phyloP scores from a whole-genome alignment of 2,888 invertebrate genomes.

The Bunonema sp. region DNA sequence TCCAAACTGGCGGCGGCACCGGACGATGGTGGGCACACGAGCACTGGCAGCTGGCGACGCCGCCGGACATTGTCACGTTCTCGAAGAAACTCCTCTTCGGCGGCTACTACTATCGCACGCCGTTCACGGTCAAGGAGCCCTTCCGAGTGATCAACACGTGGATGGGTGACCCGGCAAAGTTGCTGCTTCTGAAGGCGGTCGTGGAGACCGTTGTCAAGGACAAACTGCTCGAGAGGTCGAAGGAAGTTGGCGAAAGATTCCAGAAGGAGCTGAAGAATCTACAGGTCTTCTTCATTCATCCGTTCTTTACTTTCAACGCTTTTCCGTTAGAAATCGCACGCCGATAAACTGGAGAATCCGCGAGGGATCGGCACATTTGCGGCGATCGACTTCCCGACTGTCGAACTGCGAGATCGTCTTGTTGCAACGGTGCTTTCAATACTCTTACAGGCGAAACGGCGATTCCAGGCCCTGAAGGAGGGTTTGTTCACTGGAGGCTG shows the following conservation, averaged over 20 bases:
- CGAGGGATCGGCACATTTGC: conserved; percentile 39
- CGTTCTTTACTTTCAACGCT: no score
- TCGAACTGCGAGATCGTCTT: conserved; percentile 27
- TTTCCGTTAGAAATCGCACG: neutral
- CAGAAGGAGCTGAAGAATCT: conserved; percentile 47
- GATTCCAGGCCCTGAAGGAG: conserved; percentile 19
- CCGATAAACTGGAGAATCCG: conserved; percentile 17
- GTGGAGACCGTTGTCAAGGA: conserved; percentile 67
- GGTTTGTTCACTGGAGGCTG: conserved; percentile 75
- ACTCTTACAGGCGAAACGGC: neutral
- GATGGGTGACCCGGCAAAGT: conserved; percentile 93
- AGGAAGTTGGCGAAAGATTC: conserved; percentile 55
- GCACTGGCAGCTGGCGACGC: conserved; percentile 65
- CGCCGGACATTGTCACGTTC: conserved; percentile 82
- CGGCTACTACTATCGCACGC: conserved; percentile 69
- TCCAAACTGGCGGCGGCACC: conserved; percentile 83
- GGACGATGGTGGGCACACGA: conserved; percentile 96
- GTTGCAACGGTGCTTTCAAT: conserved; percentile 16
- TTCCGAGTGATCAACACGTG: conserved; percentile 93
- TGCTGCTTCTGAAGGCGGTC: conserved; percentile 68
- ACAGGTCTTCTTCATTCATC: conserved; percentile 42
- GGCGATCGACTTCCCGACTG: conserved; percentile 31
- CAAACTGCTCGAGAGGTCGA: conserved; percentile 61
- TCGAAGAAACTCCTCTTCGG: conserved; percentile 94
- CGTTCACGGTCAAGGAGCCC: conserved; percentile 56